Percentiles rank a stretch among this genome's conserved stretches.
These are phyloP conservation scores for Ophion ellenae DNA, from an alignment of 2,888 invertebrate genomes.

Conservation along the genomic window DNA sequence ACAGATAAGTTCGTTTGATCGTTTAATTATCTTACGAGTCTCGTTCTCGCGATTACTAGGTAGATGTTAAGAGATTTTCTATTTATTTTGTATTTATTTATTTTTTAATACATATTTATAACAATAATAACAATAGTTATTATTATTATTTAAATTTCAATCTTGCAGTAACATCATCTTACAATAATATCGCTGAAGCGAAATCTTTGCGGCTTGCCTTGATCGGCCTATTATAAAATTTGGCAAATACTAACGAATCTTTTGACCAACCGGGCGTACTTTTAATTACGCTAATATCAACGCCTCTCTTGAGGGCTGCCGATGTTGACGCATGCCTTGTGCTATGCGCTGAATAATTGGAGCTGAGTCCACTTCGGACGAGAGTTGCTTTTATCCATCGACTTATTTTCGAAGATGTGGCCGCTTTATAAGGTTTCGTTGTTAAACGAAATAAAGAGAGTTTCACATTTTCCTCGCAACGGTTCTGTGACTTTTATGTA, in stretches of 20 bases:
- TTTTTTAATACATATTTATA: no score
- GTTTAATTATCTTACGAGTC: background rate
- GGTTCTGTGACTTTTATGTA: background rate
- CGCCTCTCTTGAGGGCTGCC: slow-evolving; percentile 31
- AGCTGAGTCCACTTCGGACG: slow-evolving; percentile 35
- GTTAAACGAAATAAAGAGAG: background rate
- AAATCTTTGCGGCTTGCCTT: background rate
- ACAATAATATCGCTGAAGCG: background rate
- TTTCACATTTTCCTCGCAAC: background rate
- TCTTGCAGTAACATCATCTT: background rate
- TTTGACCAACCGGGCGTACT: slow-evolving; percentile 49
- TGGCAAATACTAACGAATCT: background rate
- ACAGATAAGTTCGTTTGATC: background rate
- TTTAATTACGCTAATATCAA: slow-evolving; percentile 27
- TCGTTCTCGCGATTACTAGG: background rate
- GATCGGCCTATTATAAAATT: background rate
- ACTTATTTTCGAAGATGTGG: background rate
- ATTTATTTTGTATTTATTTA: no score
- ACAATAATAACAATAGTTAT: no score
- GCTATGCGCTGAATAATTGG: slow-evolving; percentile 53
- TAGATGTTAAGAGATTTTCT: no score
- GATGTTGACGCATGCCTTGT: slow-evolving; percentile 58
- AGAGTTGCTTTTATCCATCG: slow-evolving; percentile 51
- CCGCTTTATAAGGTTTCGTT: background rate
- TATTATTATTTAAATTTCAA: no score